phyloP scores from a whole-genome alignment of 53 echinoderm and acorn worm genomes.

The Zoroaster sp. region DNA sequence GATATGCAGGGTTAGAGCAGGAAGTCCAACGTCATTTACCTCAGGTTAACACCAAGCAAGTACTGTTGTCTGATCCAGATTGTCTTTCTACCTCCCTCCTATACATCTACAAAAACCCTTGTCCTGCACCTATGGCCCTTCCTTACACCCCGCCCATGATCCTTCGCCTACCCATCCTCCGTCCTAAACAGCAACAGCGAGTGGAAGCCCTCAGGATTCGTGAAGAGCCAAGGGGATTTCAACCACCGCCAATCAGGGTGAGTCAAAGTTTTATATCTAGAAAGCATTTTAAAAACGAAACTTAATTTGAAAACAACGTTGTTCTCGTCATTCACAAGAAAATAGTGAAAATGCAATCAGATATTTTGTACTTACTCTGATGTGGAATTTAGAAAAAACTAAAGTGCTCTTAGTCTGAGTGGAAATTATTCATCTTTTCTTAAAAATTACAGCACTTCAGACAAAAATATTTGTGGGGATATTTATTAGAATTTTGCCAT shows the following conservation, averaged over 20 bases:
- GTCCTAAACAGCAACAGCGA: constrained; percentile 71
- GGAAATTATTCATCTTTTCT: too few relatives aligned
- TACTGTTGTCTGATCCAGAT: constrained; percentile 43
- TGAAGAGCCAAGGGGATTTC: constrained; percentile 73
- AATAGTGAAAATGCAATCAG: too few relatives aligned
- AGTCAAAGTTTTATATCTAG: too few relatives aligned
- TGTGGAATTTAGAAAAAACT: too few relatives aligned
- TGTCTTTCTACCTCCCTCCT: constrained; percentile 64
- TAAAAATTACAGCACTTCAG: too few relatives aligned
- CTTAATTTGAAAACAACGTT: too few relatives aligned
- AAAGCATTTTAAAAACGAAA: too few relatives aligned
- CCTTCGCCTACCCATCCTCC: constrained; percentile 67
- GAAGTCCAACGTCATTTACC: not conserved
- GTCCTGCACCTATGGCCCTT: constrained; percentile 59
- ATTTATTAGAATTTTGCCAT: too few relatives aligned
- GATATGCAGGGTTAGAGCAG: constrained; percentile 18
- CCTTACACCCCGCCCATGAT: constrained; percentile 69
- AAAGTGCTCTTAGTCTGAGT: too few relatives aligned
- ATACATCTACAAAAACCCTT: constrained; percentile 58
- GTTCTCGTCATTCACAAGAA: not conserved
- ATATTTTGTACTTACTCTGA: too few relatives aligned
- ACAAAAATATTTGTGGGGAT: too few relatives aligned
- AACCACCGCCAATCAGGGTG: constrained; percentile 75
- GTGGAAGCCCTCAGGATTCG: constrained; percentile 63
- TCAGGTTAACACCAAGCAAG: constrained; percentile 18